Evolutionary conservation across 2,888 invertebrate species (phyloP), one percentile per base, ranked within the genome.

Genomic region (Leucophenga maculata): DNA sequence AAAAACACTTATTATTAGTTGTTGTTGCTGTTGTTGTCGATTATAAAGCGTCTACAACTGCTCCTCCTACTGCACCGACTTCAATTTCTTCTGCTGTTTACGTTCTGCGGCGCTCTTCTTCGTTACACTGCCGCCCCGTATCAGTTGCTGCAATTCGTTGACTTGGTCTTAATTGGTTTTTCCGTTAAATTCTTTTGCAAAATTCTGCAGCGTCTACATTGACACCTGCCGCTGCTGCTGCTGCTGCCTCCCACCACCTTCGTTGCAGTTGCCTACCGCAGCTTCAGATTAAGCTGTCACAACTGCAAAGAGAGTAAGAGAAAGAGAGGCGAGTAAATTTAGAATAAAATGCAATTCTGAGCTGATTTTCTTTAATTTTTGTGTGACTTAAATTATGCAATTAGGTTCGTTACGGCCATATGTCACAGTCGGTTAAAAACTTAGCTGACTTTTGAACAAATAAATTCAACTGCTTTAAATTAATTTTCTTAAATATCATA

Each of bases 131-230:
- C 57, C 44, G 8, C 39, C n/a, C n/a, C n/a, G n/a, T n/a, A n/a
- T n/a, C n/a, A n/a, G 65, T 65, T 62, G 68, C 65, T 20, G 69
- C 52, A 69, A 72, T 71, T 11, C 16, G 69, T 68, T 6, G 60
- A 39, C 22, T 57, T 65, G 9, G 46, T n/a, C 13, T 69, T 64
- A 8, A 71, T 65, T 62, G 71, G 71, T 59, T 71, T 70, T 9
- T 31, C 39, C 31, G 73, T 68, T 26, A 54, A 54, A 54, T 54
- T 26, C 26, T 57, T 57, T 57, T 26, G 22, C 57, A 31, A 22
- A 57, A 57, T 57, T 22, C 26, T 26, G 11, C 57, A 57, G 22
- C 22, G 57, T 60, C 59, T 50, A 50, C 44, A 18, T 50, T 32
- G 55, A 50, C 55, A 55, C 20, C 55, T 55, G 55, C 60, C 32